A percentile compares a stretch with the other conserved stretches of the same genome.
These are phyloP conservation scores for Erebia aethiops DNA, from an alignment of 2,888 invertebrate species.

Conservation along the genomic window DNA sequence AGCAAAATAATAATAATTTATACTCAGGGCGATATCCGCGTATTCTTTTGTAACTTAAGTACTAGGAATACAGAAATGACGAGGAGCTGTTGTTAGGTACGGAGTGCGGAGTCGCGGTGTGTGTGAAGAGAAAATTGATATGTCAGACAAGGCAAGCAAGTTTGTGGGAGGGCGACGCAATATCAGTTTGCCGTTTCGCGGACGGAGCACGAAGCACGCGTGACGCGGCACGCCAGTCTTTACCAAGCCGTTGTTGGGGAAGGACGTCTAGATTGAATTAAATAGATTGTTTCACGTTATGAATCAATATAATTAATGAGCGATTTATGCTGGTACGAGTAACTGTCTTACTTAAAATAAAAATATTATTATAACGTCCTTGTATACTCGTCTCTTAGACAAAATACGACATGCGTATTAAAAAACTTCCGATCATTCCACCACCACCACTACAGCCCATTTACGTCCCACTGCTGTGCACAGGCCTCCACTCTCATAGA, in stretches of 20 bases:
- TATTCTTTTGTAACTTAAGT: constrained; percentile 78
- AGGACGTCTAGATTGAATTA: constrained; percentile 28
- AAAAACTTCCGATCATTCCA: too few relatives aligned
- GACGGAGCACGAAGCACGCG: constrained; percentile 8
- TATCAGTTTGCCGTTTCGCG: constrained; percentile 33
- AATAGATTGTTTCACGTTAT: not conserved
- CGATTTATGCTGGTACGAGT: not conserved
- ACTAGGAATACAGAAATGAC: constrained; percentile 70
- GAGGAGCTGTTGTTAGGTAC: constrained; percentile 47
- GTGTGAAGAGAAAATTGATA: constrained; percentile 69
- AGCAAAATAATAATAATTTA: constrained; percentile 28
- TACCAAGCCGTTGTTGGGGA: constrained; percentile 41
- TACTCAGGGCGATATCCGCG: constrained; percentile 58
- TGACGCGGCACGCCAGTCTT: constrained; percentile 42
- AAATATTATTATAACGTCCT: not conserved
- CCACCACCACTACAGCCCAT: too few relatives aligned
- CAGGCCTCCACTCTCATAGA: too few relatives aligned
- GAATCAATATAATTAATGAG: not conserved
- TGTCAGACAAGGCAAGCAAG: constrained; percentile 75
- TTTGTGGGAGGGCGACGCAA: constrained; percentile 50
- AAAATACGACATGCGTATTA: not conserved
- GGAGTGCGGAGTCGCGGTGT: constrained; percentile 52
- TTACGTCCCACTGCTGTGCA: too few relatives aligned
- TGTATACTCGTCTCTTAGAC: not conserved
- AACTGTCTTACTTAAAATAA: constrained; percentile 2